These are phyloP conservation scores for Psilanteris sp. DNA, from an alignment of 1,140 invertebrate species.

Conservation along the genomic window DNA sequence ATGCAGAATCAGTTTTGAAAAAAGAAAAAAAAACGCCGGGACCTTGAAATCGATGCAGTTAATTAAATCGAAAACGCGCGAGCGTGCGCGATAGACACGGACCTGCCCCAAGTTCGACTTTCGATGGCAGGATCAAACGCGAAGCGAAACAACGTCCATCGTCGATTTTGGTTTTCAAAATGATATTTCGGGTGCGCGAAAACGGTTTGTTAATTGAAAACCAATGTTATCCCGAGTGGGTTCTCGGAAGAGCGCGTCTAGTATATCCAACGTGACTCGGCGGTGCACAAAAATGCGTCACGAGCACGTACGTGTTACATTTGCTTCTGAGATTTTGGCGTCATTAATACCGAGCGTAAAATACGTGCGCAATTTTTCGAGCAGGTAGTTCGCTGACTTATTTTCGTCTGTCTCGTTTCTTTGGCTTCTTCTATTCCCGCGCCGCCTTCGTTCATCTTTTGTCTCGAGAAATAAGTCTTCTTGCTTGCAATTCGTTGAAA, in stretches of 20 bases:
- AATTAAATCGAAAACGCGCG: conserved; percentile 21
- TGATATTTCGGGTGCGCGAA: too few species aligned
- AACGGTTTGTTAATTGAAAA: too few species aligned
- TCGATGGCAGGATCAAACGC: too few species aligned
- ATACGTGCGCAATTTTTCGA: conserved; percentile 39
- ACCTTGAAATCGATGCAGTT: conserved; percentile 21
- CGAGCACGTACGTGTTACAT: conserved; percentile 18
- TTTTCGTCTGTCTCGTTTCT: background rate
- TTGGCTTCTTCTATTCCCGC: background rate
- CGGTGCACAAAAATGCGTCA: conserved; percentile 5
- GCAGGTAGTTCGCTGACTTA: conserved; percentile 19
- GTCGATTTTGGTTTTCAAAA: too few species aligned
- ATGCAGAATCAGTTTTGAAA: conserved; percentile 7
- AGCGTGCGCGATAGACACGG: background rate
- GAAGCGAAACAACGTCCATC: too few species aligned
- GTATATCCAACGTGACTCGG: conserved; percentile 17
- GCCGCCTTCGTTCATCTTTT: background rate
- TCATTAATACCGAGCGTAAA: conserved; percentile 18
- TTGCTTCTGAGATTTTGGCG: conserved; percentile 26
- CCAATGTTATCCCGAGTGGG: too few species aligned
- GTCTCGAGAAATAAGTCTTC: background rate
- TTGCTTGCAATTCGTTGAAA: too few species aligned
- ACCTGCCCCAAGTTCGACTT: conserved; percentile 1
- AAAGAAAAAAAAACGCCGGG: too few species aligned
- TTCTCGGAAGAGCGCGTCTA: too few species aligned